These are phyloP conservation scores for Hydrozoanthus gracilis DNA, from an alignment of 92 coral and sea anemone species.

Conservation along the genomic window DNA sequence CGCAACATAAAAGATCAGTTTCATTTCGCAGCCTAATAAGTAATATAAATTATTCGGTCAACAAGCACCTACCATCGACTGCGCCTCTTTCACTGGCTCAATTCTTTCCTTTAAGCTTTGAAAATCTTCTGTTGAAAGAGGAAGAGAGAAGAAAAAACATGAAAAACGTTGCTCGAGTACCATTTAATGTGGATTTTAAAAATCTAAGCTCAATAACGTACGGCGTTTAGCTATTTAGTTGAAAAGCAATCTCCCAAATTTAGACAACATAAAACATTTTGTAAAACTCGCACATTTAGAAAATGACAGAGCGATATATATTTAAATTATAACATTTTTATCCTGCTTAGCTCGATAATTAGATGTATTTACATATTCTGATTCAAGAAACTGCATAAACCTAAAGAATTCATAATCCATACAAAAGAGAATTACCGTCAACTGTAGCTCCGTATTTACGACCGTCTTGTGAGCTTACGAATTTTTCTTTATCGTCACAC, in stretches of 20 bases:
- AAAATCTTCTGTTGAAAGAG: not conserved
- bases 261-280: too few relatives aligned
- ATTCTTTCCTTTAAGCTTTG: slow-evolving; percentile 4
- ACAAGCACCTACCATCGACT: slow-evolving; percentile 22
- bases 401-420: too few relatives aligned
- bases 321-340: too few relatives aligned
- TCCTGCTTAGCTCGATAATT: too few relatives aligned
- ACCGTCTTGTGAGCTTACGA: not conserved
- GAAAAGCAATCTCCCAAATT: too few relatives aligned
- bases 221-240: too few relatives aligned
- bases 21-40: not conserved
- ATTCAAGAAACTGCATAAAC: too few relatives aligned
- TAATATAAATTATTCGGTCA: not conserved
- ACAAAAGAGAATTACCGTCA: not conserved
- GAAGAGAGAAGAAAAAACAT: not conserved
- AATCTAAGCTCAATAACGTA: too few relatives aligned
- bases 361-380: too few relatives aligned
- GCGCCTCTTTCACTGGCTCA: slow-evolving; percentile 33
- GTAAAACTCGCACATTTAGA: too few relatives aligned
- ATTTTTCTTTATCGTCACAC: not conserved
- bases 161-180: not conserved
- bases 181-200: not conserved
- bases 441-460: not conserved
- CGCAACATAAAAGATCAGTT: not conserved
- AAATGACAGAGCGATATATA: too few relatives aligned